A percentile compares a stretch with the other conserved stretches of the same genome.
These are phyloP conservation scores for Cydia amplana DNA, from an alignment of 1,140 invertebrate genomes.

Conservation along the genomic window DNA sequence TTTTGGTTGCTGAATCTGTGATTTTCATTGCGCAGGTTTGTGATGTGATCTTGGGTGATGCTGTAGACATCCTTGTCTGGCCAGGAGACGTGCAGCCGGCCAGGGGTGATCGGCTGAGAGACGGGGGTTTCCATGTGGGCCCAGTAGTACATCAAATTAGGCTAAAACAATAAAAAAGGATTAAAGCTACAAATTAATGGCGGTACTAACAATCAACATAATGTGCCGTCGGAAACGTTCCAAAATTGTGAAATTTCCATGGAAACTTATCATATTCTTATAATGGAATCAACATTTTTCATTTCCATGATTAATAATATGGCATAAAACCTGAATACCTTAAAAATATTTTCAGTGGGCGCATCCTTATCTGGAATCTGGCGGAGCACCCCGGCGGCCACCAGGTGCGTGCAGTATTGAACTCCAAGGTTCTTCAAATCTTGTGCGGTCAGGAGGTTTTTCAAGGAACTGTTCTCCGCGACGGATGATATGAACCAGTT, in stretches of 20 bases:
- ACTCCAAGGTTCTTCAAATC: constrained; percentile 87
- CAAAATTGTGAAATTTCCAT: too few species aligned
- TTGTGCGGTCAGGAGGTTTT: constrained; percentile 82
- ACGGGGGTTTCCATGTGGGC: constrained; percentile 86
- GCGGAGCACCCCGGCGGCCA: constrained; percentile 91
- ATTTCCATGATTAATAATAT: too few species aligned
- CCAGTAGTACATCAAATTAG: constrained; percentile 94
- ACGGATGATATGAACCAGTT: constrained; percentile 93
- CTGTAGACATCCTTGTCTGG: constrained; percentile 55
- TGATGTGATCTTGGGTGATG: constrained; percentile 45
- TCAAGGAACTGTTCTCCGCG: constrained; percentile 84
- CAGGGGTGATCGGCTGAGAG: constrained; percentile 85
- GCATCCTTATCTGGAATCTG: constrained; percentile 87
- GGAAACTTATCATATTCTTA: too few species aligned
- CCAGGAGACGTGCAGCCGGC: constrained; percentile 76
- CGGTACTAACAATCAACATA: too few species aligned
- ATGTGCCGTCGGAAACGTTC: too few species aligned
- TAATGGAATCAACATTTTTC: too few species aligned
- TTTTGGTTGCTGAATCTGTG: constrained; percentile 53
- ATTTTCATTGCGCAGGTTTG: constrained; percentile 45
- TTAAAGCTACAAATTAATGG: too few species aligned
- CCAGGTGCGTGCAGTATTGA: constrained; percentile 93
- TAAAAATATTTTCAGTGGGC: constrained; percentile 84
- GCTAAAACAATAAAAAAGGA: constrained; percentile 80
- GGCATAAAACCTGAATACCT: constrained; percentile 80